phyloP scores from a whole-genome alignment of 2,888 invertebrate species.

The Helobdella robusta region DNA sequence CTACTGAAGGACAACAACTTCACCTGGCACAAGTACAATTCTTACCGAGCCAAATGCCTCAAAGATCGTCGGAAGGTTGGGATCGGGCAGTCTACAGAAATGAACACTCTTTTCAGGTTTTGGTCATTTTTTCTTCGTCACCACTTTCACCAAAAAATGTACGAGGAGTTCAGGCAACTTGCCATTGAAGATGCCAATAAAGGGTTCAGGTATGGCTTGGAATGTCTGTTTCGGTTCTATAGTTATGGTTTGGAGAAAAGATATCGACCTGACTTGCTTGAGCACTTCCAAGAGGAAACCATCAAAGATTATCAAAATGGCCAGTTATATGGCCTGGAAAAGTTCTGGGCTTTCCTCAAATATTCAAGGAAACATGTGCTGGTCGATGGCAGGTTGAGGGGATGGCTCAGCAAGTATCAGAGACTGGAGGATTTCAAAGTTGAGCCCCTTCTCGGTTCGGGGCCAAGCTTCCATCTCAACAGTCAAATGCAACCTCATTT shows the following conservation, averaged over 20 bases:
- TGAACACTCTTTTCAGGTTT: constrained; percentile 97
- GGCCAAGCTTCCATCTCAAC: too few species aligned
- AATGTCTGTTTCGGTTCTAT: constrained; percentile 80
- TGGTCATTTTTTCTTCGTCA: constrained; percentile 99
- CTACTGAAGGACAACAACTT: constrained; percentile 90
- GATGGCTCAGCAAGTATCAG: too few species aligned
- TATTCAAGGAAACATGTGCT: constrained; percentile 58
- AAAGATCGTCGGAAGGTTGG: constrained; percentile 62
- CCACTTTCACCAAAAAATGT: constrained; percentile 96
- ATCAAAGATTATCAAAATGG: constrained; percentile 78
- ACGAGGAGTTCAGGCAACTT: constrained; percentile 80
- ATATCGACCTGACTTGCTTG: constrained; percentile 85
- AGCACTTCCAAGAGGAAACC: constrained; percentile 89
- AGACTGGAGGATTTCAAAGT: too few species aligned
- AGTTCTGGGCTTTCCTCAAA: constrained; percentile 97
- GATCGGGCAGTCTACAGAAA: constrained; percentile 89
- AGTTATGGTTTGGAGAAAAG: constrained; percentile 93
- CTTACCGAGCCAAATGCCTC: constrained; percentile 83
- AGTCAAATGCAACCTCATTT: too few species aligned
- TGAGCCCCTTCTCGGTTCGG: too few species aligned
- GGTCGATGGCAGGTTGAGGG: constrained; percentile 47
- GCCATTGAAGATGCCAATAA: constrained; percentile 86
- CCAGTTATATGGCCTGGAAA: constrained; percentile 93
- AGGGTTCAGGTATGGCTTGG: constrained; percentile 63
- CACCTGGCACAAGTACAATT: constrained; percentile 92